These are phyloP conservation scores for Gobio gobio DNA, from an alignment of 2,113 vertebrate genomes.

Conservation along the genomic window DNA sequence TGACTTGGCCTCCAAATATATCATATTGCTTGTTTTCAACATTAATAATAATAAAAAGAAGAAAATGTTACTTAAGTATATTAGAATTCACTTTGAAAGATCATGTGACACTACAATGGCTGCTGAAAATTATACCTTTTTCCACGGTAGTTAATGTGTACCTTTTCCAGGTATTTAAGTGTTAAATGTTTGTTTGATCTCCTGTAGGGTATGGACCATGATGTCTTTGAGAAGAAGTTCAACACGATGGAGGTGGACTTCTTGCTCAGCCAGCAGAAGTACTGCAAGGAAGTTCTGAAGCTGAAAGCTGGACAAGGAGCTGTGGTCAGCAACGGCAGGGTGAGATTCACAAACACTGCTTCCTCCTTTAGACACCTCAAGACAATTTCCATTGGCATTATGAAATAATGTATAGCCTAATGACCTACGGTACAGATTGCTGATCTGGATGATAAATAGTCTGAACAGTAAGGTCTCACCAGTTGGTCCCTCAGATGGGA, in stretches of 20 bases:
- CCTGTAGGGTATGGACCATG: conserved; percentile 84
- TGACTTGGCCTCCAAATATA: no score
- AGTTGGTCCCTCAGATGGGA: neutral
- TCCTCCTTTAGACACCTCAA: neutral
- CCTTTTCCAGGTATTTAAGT: conserved; percentile 32
- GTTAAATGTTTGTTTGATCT: conserved; percentile 53
- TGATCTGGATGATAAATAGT: conserved; percentile 33
- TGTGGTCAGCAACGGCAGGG: conserved; percentile 91
- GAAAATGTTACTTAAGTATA: no score
- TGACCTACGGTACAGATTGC: neutral
- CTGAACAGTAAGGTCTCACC: conserved; percentile 16
- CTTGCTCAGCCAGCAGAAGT: conserved; percentile 87
- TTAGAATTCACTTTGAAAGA: no score
- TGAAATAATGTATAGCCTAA: conserved; percentile 30
- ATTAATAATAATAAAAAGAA: no score
- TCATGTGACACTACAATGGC: neutral
- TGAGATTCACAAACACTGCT: conserved; percentile 71
- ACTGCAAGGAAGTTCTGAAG: conserved; percentile 88
- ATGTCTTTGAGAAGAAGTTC: conserved; percentile 93
- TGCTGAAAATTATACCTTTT: neutral
- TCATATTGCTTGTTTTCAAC: no score
- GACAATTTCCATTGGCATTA: neutral
- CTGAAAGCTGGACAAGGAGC: conserved; percentile 84
- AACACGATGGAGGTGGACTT: conserved; percentile 89
- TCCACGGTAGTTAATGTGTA: neutral